Percentiles rank a stretch among this genome's conserved stretches.
Conservation (phyloP, 2,888 invertebrate genomes). For the Agapostemon virescens region DNA sequence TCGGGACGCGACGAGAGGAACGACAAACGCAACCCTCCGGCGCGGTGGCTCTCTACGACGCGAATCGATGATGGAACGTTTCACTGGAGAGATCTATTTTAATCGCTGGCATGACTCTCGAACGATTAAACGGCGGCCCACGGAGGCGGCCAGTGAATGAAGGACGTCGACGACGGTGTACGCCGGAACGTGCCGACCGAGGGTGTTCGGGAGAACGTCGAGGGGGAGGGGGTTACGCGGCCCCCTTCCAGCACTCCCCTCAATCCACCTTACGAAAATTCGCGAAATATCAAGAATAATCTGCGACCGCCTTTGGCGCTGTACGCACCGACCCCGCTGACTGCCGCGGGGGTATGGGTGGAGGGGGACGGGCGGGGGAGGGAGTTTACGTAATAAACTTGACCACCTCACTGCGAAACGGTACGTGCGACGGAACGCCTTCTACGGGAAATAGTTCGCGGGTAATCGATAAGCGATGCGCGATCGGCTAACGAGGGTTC, state of each 20-base stretch:
- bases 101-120: constrained; percentile 30
- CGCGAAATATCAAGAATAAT: not conserved
- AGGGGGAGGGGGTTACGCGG: not conserved
- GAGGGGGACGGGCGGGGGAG: too few relatives aligned
- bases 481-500: not conserved
- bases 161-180: not conserved
- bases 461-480: constrained; percentile 55
- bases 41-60: constrained; percentile 9
- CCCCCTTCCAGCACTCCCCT: not conserved
- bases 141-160: not conserved
- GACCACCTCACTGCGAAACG: constrained; percentile 37
- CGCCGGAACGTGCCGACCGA: not conserved
- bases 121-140: constrained; percentile 4
- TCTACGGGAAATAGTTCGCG: constrained; percentile 12
- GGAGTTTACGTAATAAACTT: constrained; percentile 33
- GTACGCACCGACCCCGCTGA: not conserved
- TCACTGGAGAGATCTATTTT: constrained; percentile 53
- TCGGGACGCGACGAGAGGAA: constrained; percentile 8
- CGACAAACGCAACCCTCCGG: constrained; percentile 29
- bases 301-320: not conserved
- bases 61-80: constrained; percentile 54
- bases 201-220: not conserved
- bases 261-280: not conserved
- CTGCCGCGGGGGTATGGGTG: too few relatives aligned
- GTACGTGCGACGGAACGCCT: constrained; percentile 12